Percentiles rank a stretch among this genome's conserved stretches.
Conservation (phyloP, 2,113 vertebrate species). For the Oenanthe oenanthe region DNA sequence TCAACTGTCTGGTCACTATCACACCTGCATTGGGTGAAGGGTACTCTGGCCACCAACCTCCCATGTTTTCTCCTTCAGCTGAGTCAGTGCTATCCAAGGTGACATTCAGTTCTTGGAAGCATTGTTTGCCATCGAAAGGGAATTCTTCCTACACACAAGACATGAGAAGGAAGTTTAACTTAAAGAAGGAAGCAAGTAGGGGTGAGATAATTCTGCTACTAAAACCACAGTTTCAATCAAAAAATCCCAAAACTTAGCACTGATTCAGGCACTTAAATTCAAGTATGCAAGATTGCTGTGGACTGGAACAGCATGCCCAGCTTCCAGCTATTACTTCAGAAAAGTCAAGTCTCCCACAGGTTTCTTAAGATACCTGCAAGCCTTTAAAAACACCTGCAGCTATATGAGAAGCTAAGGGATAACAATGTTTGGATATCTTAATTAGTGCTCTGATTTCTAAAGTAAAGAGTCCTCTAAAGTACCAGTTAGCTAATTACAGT, state of each 20-base stretch:
- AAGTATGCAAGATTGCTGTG: neutral
- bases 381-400: neutral
- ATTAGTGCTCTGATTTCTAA: neutral
- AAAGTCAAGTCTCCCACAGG: neutral
- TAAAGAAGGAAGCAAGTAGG: neutral
- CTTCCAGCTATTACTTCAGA: neutral
- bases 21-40: conserved; percentile 89
- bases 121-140: conserved; percentile 75
- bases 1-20: conserved; percentile 83
- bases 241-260: neutral
- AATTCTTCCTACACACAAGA: conserved; percentile 80
- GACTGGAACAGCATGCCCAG: neutral
- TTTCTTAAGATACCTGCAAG: neutral
- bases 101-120: conserved; percentile 76
- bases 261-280: neutral
- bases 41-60: conserved; percentile 97
- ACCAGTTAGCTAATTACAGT: neutral
- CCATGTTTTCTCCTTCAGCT: conserved; percentile 91
- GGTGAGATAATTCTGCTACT: neutral
- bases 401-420: neutral
- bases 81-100: conserved; percentile 75
- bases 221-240: neutral
- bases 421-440: neutral
- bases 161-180: neutral
- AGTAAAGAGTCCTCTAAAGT: neutral